Evolutionary conservation across 2,113 vertebrate species (phyloP), one percentile per base, ranked within the genome.

Genomic region (Epinephelus cyanopodus): DNA sequence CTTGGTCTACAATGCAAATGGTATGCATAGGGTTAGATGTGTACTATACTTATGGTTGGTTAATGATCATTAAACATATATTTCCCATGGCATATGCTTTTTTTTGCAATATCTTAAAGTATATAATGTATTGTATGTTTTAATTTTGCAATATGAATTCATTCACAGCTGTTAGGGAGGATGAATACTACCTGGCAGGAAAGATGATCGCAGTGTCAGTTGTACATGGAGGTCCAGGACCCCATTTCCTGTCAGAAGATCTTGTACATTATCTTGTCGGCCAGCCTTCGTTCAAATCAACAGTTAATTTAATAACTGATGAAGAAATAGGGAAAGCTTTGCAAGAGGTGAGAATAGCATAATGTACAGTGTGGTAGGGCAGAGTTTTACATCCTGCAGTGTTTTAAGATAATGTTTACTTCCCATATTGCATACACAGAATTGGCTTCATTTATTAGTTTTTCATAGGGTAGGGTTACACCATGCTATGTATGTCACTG

Each of bases 1-100:
- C 69, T 69, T 89, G 80, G 75, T 85, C 57, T 90, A 84, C 72
- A 86, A 76, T 63, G 64, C 77, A 69, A 79, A 68, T 6, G 56
- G 67, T 75, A 75, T 75, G 57, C 64, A 68, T 62, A 42, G 79
- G 60, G 33, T 33, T 33, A 33, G 33, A 67, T 33, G 14, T 76
- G 47, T 69, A 45, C 58, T 63, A 47, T 75, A 65, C 33, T 50
- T 50, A 23, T 52, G 39, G 57, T 42, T 62, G n/a, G 45, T 33
- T 56, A 54, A 50, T 60, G 21, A 18, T 64, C 1, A 48, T 13
- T 25, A 3, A 56, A 1, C 17, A 70, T 52, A 45, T 33, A 66
- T 29, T 25, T 47, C 11, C 72, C 39, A 66, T 56, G 18, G 4
- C 27, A 58, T 33, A 47, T 23, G 15, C 48, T 45, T 58, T 39